Base-by-base conservation (phyloP, 2,113 vertebrate species). In the Pitta sordida region DNA sequence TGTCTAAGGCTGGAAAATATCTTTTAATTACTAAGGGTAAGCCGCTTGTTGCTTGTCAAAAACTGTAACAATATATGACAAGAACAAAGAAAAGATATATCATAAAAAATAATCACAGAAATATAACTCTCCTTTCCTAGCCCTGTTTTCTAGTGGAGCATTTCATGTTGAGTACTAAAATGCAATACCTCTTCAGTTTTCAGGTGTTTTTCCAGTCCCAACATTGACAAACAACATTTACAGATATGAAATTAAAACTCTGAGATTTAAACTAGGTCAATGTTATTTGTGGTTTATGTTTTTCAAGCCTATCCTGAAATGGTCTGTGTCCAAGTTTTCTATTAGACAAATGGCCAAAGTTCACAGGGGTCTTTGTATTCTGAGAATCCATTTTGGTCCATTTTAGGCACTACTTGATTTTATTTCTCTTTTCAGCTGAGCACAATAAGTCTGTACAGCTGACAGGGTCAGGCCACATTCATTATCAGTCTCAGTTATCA, bases 401-500 rank as follows among this genome's bases (percentile, higher is more conserved):
- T 96, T 82, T 91, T 96, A 76, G 90, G 63, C 71, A 79, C 49
- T 95, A 89, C 75, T 96, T 93, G 88, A 91, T 95, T 91, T 90
- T 95, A 95, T 94, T 95, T 91, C 95, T 95, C 71, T 96, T 96
- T 95, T 95, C 53, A 94, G 95, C 81, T 0, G 5, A 77, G 41
- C 74, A 91, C 92, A 96, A 77, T 94, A 94, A 96, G 71, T 93
- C 60, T 88, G 79, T 75, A 67, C 63, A 56, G 70, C 39, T 83
- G 73, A 97, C 75, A 92, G 67, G 90, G 91, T 93, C 89, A 95
- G 73, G 59, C 94, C 96, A 96, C 86, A 82, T 94, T 92, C 94
- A 96, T 96, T 97, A 94, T 96, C 96, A 83, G 84, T 91, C 95
- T 94, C 87, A 86, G 86, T 87, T 92, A 94, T 94, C 91, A 93